phyloP scores from a whole-genome alignment of 2,113 vertebrate genomes.

The Istiophorus platypterus region DNA sequence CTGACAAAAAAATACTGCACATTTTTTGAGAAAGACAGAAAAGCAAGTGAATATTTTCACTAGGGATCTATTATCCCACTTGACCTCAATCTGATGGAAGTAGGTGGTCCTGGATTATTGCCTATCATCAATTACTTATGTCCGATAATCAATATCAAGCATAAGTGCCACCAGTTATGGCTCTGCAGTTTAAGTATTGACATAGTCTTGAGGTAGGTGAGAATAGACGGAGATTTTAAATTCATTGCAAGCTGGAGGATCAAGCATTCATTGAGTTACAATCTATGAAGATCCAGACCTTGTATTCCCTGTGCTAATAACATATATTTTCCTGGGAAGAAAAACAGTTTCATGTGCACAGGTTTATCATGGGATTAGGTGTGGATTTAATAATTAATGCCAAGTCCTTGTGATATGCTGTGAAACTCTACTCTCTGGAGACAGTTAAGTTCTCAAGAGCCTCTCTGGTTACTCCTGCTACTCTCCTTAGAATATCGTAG shows the following conservation, averaged over 20 bases:
- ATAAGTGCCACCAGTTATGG: neutral
- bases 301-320: constrained; percentile 61
- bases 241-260: constrained; percentile 32
- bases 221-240: constrained; percentile 39
- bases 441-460: constrained; percentile 69
- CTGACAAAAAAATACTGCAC: neutral
- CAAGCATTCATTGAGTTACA: constrained; percentile 4
- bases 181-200: constrained; percentile 22
- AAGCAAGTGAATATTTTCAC: neutral
- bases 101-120: neutral
- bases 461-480: constrained; percentile 71
- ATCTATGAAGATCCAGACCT: constrained; percentile 39
- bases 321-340: constrained; percentile 48
- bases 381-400: constrained; percentile 84
- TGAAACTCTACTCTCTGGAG: constrained; percentile 80
- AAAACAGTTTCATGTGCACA: constrained; percentile 54
- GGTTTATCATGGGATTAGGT: constrained; percentile 53
- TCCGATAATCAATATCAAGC: neutral
- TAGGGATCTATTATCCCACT: neutral
- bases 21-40: neutral
- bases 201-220: neutral
- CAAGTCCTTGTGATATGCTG: constrained; percentile 56
- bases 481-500: constrained; percentile 1
- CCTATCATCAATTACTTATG: neutral
- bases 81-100: neutral